Evolutionary conservation across 2,113 vertebrate genomes (phyloP).

Genomic region (Nerophis lumbriciformis): DNA sequence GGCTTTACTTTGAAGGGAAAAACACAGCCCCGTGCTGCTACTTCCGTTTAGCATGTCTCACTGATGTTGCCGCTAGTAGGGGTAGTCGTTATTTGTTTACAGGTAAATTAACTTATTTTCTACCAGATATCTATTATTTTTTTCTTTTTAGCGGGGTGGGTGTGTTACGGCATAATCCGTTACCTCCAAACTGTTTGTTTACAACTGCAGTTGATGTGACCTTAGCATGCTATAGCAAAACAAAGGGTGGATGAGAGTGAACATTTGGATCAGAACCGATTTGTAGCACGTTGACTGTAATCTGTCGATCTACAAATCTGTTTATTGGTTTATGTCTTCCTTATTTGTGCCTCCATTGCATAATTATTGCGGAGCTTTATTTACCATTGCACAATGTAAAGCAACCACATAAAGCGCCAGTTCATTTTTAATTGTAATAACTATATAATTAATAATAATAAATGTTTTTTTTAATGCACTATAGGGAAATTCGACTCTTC

Average conservation of each 20-base stretch:
- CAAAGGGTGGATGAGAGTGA: slow-evolving; percentile 27
- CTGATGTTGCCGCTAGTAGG: neutral
- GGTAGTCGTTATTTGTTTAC: neutral
- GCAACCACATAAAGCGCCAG: too few relatives aligned
- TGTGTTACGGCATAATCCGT: neutral
- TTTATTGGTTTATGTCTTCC: too few relatives aligned
- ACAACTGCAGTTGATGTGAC: slow-evolving; percentile 4
- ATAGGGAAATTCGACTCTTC: too few relatives aligned
- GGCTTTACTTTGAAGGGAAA: neutral
- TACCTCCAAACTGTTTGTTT: neutral
- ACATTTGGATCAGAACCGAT: too few relatives aligned
- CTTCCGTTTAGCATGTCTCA: slow-evolving; percentile 17
- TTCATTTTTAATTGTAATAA: too few relatives aligned
- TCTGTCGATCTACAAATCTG: too few relatives aligned
- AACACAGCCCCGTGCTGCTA: neutral
- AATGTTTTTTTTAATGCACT: too few relatives aligned
- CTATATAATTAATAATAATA: too few relatives aligned
- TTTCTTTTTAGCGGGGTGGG: neutral
- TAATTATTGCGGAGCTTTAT: too few relatives aligned
- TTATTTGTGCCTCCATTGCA: too few relatives aligned
- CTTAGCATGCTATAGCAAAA: slow-evolving; percentile 35
- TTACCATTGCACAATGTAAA: too few relatives aligned
- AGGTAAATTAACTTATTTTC: slow-evolving; percentile 14
- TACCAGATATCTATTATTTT: neutral
- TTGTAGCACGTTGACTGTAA: too few relatives aligned